Base-by-base conservation (phyloP, 2,113 vertebrate species). In the Equus przewalskii region DNA sequence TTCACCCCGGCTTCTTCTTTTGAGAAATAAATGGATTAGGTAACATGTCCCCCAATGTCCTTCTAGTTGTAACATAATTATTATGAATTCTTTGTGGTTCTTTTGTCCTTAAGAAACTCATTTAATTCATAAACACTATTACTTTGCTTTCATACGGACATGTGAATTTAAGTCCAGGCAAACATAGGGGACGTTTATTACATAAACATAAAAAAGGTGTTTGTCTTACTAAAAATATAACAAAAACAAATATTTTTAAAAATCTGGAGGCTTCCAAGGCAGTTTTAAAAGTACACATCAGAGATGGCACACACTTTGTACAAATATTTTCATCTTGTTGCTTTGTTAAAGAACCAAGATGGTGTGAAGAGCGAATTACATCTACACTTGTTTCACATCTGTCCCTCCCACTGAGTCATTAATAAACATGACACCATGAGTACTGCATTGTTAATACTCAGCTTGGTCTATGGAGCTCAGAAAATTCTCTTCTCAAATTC, bases 361-460 rank as follows among this genome's bases (percentile, higher is more conserved):
- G 81, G 28, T 64, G 46, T n/a, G 65, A 94, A 85, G 44, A 92
- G 44, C 92, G 95, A 96, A 92, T 96, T 96, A 96, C n/a, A 81
- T 82, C 84, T 75, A 64, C 7, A 54, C 44, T 97, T 56, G 30
- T 85, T 95, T 97, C 81, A 78, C 18, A 30, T 85, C 54, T 64
- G 30, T 96, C 82, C 49, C 79, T 96, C 89, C 92, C 95, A 78
- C 11, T 80, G 94, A 95, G 97, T 84, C 85, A 95, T 98, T 96
- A 98, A 97, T 95, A 98, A 96, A 95, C 97, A 98, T 96, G 80
- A 95, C 5, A 51, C 65, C 44, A 54, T 28, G 15, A 85, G 87
- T 60, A 62, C 62, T 94, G 80, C 90, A 92, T 97, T 96, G 86
- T 97, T 98, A 96, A 97, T 97, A 96, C 36, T 81, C 73, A 86